These are phyloP conservation scores for Muscicapa striata DNA, from an alignment of 2,797 vertebrate genomes.

Conservation along the genomic window DNA sequence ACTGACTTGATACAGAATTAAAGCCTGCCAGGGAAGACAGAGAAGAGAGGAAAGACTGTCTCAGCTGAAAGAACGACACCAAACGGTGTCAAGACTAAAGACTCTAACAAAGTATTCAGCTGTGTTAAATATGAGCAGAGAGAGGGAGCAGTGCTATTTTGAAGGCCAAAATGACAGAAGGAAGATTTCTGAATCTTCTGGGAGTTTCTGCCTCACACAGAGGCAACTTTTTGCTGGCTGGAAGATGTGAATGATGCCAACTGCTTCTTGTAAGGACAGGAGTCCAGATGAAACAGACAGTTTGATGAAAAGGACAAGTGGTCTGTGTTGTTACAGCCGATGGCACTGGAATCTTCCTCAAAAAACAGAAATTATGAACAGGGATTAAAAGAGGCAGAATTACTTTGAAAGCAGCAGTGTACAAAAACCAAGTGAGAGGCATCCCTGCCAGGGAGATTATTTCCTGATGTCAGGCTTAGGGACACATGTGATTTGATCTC, in stretches of 20 bases:
- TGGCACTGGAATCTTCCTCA: slow-evolving; percentile 9
- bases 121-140: not conserved
- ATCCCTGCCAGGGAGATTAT: slow-evolving; percentile 13
- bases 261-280: slow-evolving; percentile 14
- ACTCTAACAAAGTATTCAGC: not conserved
- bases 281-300: slow-evolving; percentile 54
- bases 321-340: not conserved
- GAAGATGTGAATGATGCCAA: slow-evolving; percentile 21
- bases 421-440: not conserved
- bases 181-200: not conserved
- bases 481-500: not conserved
- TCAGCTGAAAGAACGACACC: not conserved
- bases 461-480: not conserved
- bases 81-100: not conserved
- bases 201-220: not conserved
- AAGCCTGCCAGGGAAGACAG: not conserved
- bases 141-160: not conserved
- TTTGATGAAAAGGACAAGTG: slow-evolving; percentile 55
- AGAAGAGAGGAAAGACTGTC: not conserved
- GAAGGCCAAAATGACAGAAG: not conserved
- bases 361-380: not conserved
- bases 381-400: slow-evolving; percentile 33
- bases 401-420: not conserved
- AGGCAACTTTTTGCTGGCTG: slow-evolving; percentile 29
- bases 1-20: fast-evolving